phyloP scores from a whole-genome alignment of 2,113 vertebrate species.

The Petaurus breviceps region DNA sequence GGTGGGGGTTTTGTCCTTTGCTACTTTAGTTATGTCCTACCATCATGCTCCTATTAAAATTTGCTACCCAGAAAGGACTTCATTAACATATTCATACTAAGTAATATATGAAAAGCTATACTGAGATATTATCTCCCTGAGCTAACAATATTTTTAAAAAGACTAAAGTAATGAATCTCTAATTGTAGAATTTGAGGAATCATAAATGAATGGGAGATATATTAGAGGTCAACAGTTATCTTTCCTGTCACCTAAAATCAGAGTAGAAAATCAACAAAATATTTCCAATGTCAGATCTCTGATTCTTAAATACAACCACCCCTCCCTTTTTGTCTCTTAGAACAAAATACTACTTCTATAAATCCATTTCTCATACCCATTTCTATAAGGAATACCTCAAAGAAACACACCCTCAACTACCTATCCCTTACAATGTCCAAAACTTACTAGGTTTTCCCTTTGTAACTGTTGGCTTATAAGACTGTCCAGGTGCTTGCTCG shows the following conservation, averaged over 20 bases:
- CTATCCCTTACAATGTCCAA: neutral
- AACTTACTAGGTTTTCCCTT: conserved; percentile 15
- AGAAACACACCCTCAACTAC: neutral
- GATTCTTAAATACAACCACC: neutral
- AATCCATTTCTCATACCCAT: neutral
- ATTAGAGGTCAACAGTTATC: neutral
- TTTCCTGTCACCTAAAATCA: neutral
- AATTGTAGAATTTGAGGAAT: conserved; percentile 12
- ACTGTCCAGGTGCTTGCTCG: conserved; percentile 14
- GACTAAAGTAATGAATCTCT: neutral
- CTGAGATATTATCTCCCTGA: neutral
- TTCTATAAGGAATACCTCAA: neutral
- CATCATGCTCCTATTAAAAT: neutral
- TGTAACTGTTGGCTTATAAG: conserved; percentile 9
- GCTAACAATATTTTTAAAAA: neutral
- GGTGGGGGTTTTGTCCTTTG: neutral
- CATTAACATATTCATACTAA: neutral
- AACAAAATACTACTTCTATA: neutral
- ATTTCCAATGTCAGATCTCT: neutral
- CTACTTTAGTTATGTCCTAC: neutral
- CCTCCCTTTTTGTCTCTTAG: conserved; percentile 1
- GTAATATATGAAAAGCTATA: neutral
- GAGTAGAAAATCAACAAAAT: neutral
- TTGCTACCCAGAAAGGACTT: neutral
- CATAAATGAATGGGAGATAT: neutral